A percentile compares a stretch with the other conserved stretches of the same genome.
Evolutionary conservation across 37 sponge, comb jelly and placozoan genomes (phyloP).

Genomic region (Agelas oroides): DNA sequence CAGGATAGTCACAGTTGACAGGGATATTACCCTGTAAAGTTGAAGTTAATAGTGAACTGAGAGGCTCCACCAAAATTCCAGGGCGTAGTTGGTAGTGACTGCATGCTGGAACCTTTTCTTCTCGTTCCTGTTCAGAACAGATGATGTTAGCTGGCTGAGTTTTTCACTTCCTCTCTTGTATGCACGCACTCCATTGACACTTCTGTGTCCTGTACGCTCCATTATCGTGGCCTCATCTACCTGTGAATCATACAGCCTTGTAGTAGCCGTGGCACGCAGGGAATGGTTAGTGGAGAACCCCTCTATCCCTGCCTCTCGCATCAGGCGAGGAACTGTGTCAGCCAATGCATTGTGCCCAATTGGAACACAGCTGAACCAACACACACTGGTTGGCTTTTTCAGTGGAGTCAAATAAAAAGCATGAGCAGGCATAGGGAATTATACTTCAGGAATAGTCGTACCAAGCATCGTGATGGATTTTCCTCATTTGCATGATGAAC

Average conservation of each 20-base stretch:
- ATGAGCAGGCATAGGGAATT: neutral
- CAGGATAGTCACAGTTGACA: too few species aligned
- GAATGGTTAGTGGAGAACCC: constrained; percentile 34
- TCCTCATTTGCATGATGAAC: constrained; percentile 8
- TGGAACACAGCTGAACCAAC: constrained; percentile 8
- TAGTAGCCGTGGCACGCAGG: neutral
- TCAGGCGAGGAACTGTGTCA: neutral
- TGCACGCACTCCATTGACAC: constrained; percentile 17
- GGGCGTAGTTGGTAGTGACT: too few species aligned
- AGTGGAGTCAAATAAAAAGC: constrained; percentile 24
- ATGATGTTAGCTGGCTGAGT: neutral
- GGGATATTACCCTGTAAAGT: neutral
- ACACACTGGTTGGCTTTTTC: neutral
- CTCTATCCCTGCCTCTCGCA: neutral
- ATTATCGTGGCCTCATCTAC: constrained; percentile 17
- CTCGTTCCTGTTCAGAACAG: neutral
- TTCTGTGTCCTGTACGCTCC: constrained; percentile 36
- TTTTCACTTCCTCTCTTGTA: constrained; percentile 26
- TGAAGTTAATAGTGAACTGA: neutral
- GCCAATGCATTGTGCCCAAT: constrained; percentile 21
- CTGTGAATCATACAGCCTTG: constrained; percentile 9
- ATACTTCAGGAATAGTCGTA: constrained; percentile 25
- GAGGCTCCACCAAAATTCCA: neutral
- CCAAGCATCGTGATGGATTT: constrained; percentile 25
- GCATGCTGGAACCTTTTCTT: too few species aligned